Percentiles rank a stretch among this genome's conserved stretches.
These are phyloP conservation scores for Zosterops japonicus DNA, from an alignment of 2,113 vertebrate species.

Conservation along the genomic window DNA sequence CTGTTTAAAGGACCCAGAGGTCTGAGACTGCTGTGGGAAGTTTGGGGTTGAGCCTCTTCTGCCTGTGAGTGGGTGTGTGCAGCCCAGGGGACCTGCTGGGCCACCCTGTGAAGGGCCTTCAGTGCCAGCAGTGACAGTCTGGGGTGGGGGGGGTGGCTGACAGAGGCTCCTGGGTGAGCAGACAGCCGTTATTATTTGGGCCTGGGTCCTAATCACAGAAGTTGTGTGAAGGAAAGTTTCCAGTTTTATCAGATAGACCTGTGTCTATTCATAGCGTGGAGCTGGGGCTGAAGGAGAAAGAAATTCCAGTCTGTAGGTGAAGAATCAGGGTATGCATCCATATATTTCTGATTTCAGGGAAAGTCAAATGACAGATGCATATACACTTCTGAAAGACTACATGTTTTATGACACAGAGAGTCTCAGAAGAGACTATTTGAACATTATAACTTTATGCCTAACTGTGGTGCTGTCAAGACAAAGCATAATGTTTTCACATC, in stretches of 20 bases:
- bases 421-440: conserved; percentile 28
- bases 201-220: not conserved
- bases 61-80: not conserved
- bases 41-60: rapidly evolving
- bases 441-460: conserved; percentile 37
- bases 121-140: not conserved
- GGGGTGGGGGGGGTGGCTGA: not conserved
- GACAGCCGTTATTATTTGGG: too few species aligned
- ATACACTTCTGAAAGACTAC: not conserved
- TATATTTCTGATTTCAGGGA: not conserved
- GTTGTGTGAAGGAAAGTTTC: not conserved
- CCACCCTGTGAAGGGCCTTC: rapidly evolving
- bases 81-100: not conserved
- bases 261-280: not conserved
- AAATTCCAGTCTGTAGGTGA: not conserved
- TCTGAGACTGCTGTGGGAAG: not conserved
- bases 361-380: not conserved
- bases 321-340: not conserved
- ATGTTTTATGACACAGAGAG: not conserved
- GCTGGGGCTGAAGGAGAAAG: not conserved
- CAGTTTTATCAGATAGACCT: not conserved
- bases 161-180: not conserved
- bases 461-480: conserved; percentile 13
- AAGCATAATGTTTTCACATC: not conserved
- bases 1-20: not conserved